Base-by-base conservation (phyloP, 2,797 vertebrate genomes). In the Peromyscus nudipes region DNA sequence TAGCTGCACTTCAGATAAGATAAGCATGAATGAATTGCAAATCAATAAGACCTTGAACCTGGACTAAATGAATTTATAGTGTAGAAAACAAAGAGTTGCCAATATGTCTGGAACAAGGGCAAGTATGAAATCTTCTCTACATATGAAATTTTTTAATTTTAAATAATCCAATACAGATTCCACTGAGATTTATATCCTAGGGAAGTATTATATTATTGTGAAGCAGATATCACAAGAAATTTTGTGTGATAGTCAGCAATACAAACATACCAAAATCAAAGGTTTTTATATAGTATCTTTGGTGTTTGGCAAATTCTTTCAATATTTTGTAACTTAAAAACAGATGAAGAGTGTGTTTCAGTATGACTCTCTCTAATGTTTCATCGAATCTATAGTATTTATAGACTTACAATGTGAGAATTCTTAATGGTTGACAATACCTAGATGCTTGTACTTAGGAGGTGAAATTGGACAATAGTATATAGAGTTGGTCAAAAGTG, bases 1-100 rank as follows among this genome's bases (percentile, higher is more conserved):
- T 31, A 87, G 13, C 12, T 89, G 21, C 9, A 87, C 65, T 69
- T 90, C 86, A 89, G 40, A 73, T n/a, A 75, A 21, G 16, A 4
- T 60, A 84, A 34, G 6, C 12, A 80, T 81, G 31, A 25, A 83
- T 92, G 25, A 71, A 89, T 71, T 93, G 34, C 34, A 96, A 95
- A 87, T 57, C 34, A 79, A 0, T 46, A 96, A 92, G 17, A 43
- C 6, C 11, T 52, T 43, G 4, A 0, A 17, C 55, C 34, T 91
- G 12, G 3, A 29, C 12, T 76, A 27, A 73, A 29, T 21, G 17
- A 94, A 10, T 85, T 92, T 80, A 81, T 8, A 40, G 0, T 91
- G 14, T 75, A 40, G n/a, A 2, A 97, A 37, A 40, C 11, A 67
- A 12, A 10, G 0, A 71, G 19, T 77, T 89, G 9, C 91, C 89